phyloP scores from a whole-genome alignment of 2,113 vertebrate species.

The Junco hyemalis region DNA sequence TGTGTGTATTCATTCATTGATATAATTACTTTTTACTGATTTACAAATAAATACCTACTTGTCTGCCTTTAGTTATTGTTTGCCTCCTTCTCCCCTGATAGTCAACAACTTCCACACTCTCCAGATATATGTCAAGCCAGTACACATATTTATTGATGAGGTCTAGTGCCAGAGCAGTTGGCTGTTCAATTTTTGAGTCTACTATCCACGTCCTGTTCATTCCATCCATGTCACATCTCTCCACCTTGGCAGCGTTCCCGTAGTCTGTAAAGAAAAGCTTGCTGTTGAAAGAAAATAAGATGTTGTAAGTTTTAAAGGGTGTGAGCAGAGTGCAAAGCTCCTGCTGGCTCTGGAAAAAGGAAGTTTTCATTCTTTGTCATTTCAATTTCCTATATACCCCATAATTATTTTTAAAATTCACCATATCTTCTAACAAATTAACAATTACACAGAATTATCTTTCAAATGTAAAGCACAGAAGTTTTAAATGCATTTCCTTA shows the following conservation, averaged over 20 bases:
- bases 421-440: neutral
- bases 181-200: conserved; percentile 88
- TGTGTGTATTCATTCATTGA: neutral
- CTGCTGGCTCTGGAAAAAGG: conserved; percentile 37
- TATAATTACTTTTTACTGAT: neutral
- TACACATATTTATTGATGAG: conserved; percentile 93
- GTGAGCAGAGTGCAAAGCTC: neutral
- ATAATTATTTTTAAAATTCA: neutral
- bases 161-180: conserved; percentile 89
- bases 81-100: conserved; percentile 91
- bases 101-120: conserved; percentile 93
- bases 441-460: neutral
- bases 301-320: conserved; percentile 24
- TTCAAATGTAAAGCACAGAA: neutral
- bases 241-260: conserved; percentile 89
- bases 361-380: conserved; percentile 10
- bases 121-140: conserved; percentile 95
- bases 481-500: neutral
- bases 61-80: conserved; percentile 84
- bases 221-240: conserved; percentile 96
- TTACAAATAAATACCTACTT: conserved; percentile 80
- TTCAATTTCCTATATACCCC: neutral
- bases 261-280: conserved; percentile 99
- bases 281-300: conserved; percentile 78
- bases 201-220: conserved; percentile 90